Base-by-base conservation (phyloP, 2,888 invertebrate genomes). In the Odontocerum albicorne region DNA sequence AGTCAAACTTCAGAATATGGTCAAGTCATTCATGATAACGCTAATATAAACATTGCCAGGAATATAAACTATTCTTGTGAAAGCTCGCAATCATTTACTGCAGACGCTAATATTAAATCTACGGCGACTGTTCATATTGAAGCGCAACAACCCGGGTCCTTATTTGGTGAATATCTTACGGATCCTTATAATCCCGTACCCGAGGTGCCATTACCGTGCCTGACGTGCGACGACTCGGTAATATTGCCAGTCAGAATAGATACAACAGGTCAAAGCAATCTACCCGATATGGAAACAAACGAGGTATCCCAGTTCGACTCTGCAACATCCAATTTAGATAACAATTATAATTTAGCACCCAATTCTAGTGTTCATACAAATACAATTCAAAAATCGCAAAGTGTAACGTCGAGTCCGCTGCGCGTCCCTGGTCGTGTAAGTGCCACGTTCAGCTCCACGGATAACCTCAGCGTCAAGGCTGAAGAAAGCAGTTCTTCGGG, bases 121-220 rank as follows among this genome's bases (percentile, higher is more conserved):
- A 35, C 35, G n/a, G 22, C 35, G 13, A 16, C 32, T 8, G 20
- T 36, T 15, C 65, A 63, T n/a, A 62, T 66, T 46, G 52, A 50
- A 19, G 63, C 63, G 4, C 68, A 66, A 56, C 67, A 68, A 2
- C 63, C 63, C 1, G 60, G 67, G 13, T 72, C 73, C 1, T 57
- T 83, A 3, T 83, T 80, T 65, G 71, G 75, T 0, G 82, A 83
- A 46, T 83, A 82, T 57, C 64, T 83, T 40, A 78, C 74, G 0
- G 80, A 83, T 60, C 82, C 82, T 0, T 83, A 83, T 64, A 80
- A 74, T 53, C 70, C 76, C 6, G 54, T 68, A 0, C 72, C 69
- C 38, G 68, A 72, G 19, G 49, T 71, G 1, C 64, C 70, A 0
- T 46, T 63, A 0, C 70, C 0, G 2, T 4, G 10, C 8, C 32